phyloP scores from a whole-genome alignment of 2,113 vertebrate genomes.

The Colossoma macropomum region DNA sequence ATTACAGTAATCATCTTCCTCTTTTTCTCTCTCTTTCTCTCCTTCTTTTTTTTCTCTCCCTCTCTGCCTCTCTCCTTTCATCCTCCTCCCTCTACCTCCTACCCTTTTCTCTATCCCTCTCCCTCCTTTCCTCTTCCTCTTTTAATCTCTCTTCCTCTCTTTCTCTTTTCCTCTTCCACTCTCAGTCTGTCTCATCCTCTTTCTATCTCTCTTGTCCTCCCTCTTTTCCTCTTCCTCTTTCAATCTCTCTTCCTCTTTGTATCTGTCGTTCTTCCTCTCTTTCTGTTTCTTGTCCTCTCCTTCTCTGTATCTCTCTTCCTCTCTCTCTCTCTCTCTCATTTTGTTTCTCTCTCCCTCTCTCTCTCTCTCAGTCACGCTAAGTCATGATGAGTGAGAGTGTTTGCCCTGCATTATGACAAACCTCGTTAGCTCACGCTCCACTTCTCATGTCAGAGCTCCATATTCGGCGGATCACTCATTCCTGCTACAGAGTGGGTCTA shows the following conservation, averaged over 20 bases:
- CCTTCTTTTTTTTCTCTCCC: background rate
- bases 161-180: no score
- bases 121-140: no score
- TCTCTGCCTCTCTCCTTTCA: background rate
- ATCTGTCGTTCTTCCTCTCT: no score
- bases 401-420: conserved; percentile 30
- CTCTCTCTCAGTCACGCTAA: conserved; percentile 28
- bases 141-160: no score
- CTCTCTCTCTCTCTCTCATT: background rate
- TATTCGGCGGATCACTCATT: conserved; percentile 23
- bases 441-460: conserved; percentile 34
- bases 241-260: no score
- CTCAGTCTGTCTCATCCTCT: no score
- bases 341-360: background rate
- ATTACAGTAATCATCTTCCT: no score
- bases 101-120: background rate
- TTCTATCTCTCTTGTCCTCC: no score
- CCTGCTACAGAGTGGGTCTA: conserved; percentile 24
- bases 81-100: background rate
- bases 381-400: conserved; percentile 27
- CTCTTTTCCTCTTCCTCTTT: background rate
- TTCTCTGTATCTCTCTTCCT: no score
- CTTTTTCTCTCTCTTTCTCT: background rate
- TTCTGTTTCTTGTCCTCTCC: no score
- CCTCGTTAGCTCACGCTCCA: conserved; percentile 37